Evolutionary conservation across 2,113 vertebrate genomes (phyloP).

Genomic region (human): GRCh38 chr18:57045001-57045500

Average conservation of each 20-base stretch:
- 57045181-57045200: background rate
- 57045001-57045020: background rate
- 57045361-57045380: background rate
- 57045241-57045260: background rate
- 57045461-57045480: background rate
- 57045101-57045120: too few relatives aligned
- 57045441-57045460: background rate
- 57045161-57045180: background rate
- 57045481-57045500: background rate
- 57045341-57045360: background rate
- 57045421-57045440: background rate
- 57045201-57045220: background rate
- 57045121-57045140: too few relatives aligned
- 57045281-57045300: background rate
- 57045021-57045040: too few relatives aligned
- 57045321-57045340: background rate
- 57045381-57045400: background rate
- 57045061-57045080: background rate
- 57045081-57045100: background rate
- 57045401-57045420: background rate
- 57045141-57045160: accelerated
- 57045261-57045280: too few relatives aligned
- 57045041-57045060: background rate
- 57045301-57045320: background rate
- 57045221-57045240: background rate